Evolutionary conservation across 2,113 vertebrate genomes (phyloP), one percentile per base, ranked within the genome.

Genomic region (Trematocara unimaculatum): DNA sequence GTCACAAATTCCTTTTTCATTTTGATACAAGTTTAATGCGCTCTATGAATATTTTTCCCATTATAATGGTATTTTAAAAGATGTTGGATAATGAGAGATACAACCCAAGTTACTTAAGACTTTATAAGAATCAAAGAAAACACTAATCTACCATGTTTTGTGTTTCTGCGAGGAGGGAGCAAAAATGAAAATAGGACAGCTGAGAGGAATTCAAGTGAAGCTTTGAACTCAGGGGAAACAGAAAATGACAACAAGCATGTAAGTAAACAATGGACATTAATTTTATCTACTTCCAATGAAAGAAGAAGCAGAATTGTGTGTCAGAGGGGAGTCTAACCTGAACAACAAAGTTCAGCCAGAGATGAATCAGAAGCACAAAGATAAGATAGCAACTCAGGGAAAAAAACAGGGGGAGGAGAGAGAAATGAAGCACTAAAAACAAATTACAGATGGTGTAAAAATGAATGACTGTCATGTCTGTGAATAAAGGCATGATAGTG

Each of bases 231-330:
- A 45, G 13, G 0, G 0, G 15, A 35, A 62, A 10, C 29, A 62
- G 58, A 33, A 62, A 18, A 33, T 35, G 29, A 62, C 1, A 62
- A 0, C 8, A 62, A 35, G 2, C 31, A 1, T 62, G 5, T 62
- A 0, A 62, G 29, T 18, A 62, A 62, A 49, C 12, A 56, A 31
- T 31, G 29, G 26, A 33, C 13, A 17, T 31, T 10, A 2, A 0
- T 17, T 3, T 18, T 60, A 10, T 33, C 14, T 33, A 60, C 29
- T 8, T 49, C 17, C 0, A 4, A 49, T 49, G 47, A 29, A 29
- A 5, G 0, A 56, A 2, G 23, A 56, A 70, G 5, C 23, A 40
- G 18, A 38, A 40, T 13, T 40, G 18, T 0, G 0, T 2, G 11
- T 40, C 7, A 67, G 18, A 20, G 1, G 1, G 35, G 1, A 42